A percentile compares a stretch with the other conserved stretches of the same genome.
Evolutionary conservation across 2,797 vertebrate genomes (phyloP).

Genomic region (Acrocephalus scirpaceus): DNA sequence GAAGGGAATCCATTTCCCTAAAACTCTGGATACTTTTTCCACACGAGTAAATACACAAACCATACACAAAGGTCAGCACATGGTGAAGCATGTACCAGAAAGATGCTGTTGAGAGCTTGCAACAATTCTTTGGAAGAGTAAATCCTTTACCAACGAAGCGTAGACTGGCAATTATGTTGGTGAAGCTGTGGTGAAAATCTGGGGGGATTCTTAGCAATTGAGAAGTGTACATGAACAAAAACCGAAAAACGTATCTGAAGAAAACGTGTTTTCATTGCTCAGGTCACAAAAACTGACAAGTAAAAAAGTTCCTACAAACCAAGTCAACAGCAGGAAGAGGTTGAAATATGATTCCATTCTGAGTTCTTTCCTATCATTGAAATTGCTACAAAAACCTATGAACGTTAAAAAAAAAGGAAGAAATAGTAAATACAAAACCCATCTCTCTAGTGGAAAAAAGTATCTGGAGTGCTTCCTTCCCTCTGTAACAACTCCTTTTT

Average conservation of each 20-base stretch:
- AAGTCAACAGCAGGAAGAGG: constrained; percentile 18
- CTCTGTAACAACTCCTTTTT: background rate
- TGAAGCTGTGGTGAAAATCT: background rate
- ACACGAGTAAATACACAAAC: background rate
- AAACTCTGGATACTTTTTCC: background rate
- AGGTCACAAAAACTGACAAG: background rate
- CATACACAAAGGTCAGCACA: background rate
- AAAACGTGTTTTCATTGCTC: background rate
- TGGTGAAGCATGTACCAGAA: accelerated
- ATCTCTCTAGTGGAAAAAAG: background rate
- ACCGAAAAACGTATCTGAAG: background rate
- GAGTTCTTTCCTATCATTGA: background rate
- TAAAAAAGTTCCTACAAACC: background rate
- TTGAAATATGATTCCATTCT: background rate
- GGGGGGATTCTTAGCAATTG: background rate
- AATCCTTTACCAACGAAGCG: background rate
- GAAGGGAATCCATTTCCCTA: background rate
- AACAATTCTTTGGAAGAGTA: background rate
- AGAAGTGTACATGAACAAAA: background rate
- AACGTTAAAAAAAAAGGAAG: background rate
- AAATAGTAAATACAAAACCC: background rate
- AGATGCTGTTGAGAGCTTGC: background rate
- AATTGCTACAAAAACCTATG: background rate
- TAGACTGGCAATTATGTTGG: background rate
- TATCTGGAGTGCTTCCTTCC: background rate